phyloP scores from a whole-genome alignment of 1,140 invertebrate genomes.

The Zaprionus gabonicus region DNA sequence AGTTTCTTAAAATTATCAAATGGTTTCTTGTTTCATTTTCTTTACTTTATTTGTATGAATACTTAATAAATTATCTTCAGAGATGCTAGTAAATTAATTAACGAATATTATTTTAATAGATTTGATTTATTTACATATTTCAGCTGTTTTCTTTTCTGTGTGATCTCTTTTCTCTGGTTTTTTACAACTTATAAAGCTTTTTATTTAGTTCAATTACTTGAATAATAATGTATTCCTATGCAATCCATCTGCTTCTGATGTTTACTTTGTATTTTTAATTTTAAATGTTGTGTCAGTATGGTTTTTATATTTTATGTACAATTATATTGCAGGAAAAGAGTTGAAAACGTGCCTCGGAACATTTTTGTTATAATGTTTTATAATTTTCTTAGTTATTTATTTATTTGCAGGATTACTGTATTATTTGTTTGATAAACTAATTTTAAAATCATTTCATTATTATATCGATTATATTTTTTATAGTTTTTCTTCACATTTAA shows the following conservation, averaged over 20 bases:
- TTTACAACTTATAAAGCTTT: conserved; percentile 26
- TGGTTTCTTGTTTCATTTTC: conserved; percentile 22
- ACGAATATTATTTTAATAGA: conserved; percentile 25
- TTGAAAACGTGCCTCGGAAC: not conserved
- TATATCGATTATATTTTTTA: not conserved
- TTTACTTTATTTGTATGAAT: conserved; percentile 42
- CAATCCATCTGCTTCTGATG: conserved; percentile 3
- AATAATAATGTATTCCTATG: not conserved
- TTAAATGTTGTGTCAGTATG: conserved; percentile 36
- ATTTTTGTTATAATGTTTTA: conserved; percentile 2
- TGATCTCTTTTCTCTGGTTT: not conserved
- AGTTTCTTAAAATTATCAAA: conserved; percentile 50
- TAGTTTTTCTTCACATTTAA: not conserved
- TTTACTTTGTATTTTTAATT: conserved; percentile 23
- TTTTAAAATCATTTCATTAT: not conserved
- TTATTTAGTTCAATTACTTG: conserved; percentile 10
- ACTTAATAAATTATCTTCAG: conserved; percentile 50
- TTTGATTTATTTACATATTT: conserved; percentile 33
- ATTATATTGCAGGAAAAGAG: conserved; percentile 5
- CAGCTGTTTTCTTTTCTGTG: conserved; percentile 11
- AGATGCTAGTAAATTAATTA: conserved; percentile 38
- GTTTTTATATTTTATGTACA: conserved; percentile 30
- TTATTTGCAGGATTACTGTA: not conserved
- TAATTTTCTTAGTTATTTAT: not conserved
- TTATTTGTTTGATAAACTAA: not conserved